Evolutionary conservation across 2,888 invertebrate species (phyloP).

Genomic region (Hypena proboscidalis): DNA sequence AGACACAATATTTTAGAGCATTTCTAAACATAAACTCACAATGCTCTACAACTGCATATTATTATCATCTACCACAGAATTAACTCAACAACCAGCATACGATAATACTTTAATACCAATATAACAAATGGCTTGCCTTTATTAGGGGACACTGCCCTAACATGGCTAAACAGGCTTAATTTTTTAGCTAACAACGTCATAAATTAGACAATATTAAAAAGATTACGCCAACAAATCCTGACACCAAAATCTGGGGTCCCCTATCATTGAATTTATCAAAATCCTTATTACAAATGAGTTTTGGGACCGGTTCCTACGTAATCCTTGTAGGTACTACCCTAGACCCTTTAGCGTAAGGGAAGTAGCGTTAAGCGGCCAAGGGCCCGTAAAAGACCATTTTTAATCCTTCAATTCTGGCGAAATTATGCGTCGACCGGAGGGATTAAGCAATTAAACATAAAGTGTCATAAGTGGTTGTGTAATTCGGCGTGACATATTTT

Average conservation of each 20-base stretch:
- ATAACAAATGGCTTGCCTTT: constrained; percentile 33
- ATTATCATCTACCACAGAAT: too few species aligned
- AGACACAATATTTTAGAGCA: too few species aligned
- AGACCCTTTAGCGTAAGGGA: constrained; percentile 36
- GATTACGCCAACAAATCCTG: constrained; percentile 35
- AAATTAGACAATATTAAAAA: constrained; percentile 35
- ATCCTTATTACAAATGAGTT: constrained; percentile 46
- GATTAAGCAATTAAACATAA: constrained; percentile 14
- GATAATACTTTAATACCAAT: constrained; percentile 25
- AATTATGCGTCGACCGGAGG: constrained; percentile 25
- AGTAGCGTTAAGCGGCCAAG: constrained; percentile 36
- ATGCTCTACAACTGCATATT: too few species aligned
- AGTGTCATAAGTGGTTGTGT: background rate
- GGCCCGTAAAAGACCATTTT: constrained; percentile 35
- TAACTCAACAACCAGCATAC: too few species aligned
- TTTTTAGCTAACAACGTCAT: constrained; percentile 24
- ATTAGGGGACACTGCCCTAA: constrained; percentile 21
- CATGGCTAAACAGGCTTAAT: constrained; percentile 20
- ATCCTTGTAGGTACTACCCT: constrained; percentile 34
- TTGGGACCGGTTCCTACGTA: constrained; percentile 36
- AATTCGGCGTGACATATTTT: too few species aligned
- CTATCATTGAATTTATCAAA: constrained; percentile 45
- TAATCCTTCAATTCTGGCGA: constrained; percentile 35
- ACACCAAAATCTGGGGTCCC: constrained; percentile 28
- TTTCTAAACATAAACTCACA: too few species aligned